Evolutionary conservation across 2,797 vertebrate species (phyloP).

Genomic region (Octomys mimax): DNA sequence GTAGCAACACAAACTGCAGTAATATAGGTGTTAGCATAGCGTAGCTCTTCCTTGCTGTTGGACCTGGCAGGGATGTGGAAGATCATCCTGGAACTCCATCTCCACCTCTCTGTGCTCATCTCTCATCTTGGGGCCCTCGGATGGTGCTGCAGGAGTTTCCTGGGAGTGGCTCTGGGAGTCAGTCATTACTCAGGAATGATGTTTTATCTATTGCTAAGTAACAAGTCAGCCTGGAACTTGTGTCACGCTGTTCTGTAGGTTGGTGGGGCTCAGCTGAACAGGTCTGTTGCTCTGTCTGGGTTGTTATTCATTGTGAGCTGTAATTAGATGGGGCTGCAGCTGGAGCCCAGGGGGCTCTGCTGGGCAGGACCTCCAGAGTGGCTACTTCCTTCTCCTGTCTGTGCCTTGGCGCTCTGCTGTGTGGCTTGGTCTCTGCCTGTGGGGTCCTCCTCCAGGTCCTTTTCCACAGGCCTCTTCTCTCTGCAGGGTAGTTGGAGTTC

Average conservation of each 20-base stretch:
- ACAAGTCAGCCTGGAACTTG: not conserved
- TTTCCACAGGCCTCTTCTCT: not conserved
- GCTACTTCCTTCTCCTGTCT: not conserved
- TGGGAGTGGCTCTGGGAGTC: not conserved
- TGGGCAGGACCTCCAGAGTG: not conserved
- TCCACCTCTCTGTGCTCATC: not conserved
- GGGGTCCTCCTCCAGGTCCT: not conserved
- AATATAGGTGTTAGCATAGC: not conserved
- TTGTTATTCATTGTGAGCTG: not conserved
- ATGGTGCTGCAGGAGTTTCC: not conserved
- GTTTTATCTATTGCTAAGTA: not conserved
- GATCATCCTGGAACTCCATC: not conserved
- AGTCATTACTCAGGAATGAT: not conserved
- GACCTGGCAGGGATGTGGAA: not conserved
- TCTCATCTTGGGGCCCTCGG: not conserved
- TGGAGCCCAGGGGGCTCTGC: not conserved
- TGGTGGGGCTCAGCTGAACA: not conserved
- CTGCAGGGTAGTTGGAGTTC: not conserved
- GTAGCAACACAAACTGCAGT: not conserved
- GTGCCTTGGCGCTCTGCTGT: not conserved
- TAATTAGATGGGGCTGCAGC: not conserved
- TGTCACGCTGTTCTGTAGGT: not conserved
- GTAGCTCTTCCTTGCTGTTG: not conserved
- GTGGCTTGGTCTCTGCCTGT: not conserved
- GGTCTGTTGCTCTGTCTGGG: not conserved